Evolutionary conservation across 2,797 vertebrate species (phyloP), one percentile per base, ranked within the genome.

Genomic region (Threskiornis aethiopicus): DNA sequence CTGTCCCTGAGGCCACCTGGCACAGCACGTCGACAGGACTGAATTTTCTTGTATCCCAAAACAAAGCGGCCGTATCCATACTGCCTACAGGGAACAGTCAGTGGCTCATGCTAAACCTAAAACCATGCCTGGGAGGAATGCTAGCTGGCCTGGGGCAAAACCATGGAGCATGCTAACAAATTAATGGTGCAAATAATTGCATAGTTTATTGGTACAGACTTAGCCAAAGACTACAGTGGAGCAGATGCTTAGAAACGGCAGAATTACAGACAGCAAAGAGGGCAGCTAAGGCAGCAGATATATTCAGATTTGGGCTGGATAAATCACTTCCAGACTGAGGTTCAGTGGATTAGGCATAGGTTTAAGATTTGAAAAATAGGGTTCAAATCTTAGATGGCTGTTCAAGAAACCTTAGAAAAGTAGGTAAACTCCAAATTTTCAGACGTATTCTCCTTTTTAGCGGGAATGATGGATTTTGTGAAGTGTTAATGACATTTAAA

Each of bases 401-500:
- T 31, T 73, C 39, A 77, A 35, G 28, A 80, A 51, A 58, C 8
- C 51, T 79, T 58, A 54, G 33, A 67, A 82, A 87, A 89, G 13
- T 46, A 67, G 35, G 16, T 37, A n/a, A 80, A 49, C 21, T 83
- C 51, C 39, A 37, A 71, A 35, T 25, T 8, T 75, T 91, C 35
- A 28, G 31, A 46, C 1, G 3, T 47, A 42, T 72, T 84, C 79
- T 85, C 25, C 37, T 62, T 85, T 78, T 49, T 31, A 71, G 54
- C 67, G n/a, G 42, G 21, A 90, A 57, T 62, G 39, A 80, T 71
- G 61, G 25, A 72, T 94, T 93, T 90, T 65, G 4, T 72, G 28
- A 92, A 72, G 54, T 78, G 66, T 62, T 95, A 89, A 93, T 87
- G 69, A 88, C 65, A 86, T 90, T 88, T 93, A 72, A 92, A 90